Evolutionary conservation across 1,140 invertebrate species (phyloP).

Genomic region (Drosophila neocordata): DNA sequence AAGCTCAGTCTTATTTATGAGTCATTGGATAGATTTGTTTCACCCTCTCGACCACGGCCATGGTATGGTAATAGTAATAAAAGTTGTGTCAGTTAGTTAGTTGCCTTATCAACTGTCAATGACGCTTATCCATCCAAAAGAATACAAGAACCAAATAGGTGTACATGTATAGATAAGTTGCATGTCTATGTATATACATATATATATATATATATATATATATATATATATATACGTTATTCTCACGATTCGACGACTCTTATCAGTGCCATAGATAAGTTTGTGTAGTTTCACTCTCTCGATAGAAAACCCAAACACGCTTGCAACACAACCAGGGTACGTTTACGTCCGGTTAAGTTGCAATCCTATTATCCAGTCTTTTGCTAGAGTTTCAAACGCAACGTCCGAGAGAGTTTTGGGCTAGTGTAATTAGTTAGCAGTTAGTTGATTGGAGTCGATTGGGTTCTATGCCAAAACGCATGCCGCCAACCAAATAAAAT

Average conservation of each 20-base stretch:
- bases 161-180: constrained; percentile 7
- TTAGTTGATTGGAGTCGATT: background rate
- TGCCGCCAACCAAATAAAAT: background rate
- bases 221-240: constrained; percentile 12
- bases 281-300: constrained; percentile 26
- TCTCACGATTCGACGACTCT: constrained; percentile 34
- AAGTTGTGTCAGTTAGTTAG: background rate
- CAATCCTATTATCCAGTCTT: background rate
- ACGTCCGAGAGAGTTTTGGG: background rate
- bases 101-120: constrained; percentile 4
- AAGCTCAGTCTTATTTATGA: too few species aligned
- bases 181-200: constrained; percentile 23
- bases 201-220: too few species aligned
- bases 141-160: constrained; percentile 5
- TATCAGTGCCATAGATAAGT: constrained; percentile 55
- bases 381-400: background rate
- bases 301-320: constrained; percentile 2
- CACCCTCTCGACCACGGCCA: background rate
- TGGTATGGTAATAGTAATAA: background rate
- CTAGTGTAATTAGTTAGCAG: background rate
- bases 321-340: background rate
- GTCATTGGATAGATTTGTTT: background rate
- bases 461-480: background rate
- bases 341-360: background rate
- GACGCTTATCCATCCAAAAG: constrained; percentile 17